Evolutionary conservation across 1,140 invertebrate species (phyloP).

Genomic region (Drosophila repletoides): DNA sequence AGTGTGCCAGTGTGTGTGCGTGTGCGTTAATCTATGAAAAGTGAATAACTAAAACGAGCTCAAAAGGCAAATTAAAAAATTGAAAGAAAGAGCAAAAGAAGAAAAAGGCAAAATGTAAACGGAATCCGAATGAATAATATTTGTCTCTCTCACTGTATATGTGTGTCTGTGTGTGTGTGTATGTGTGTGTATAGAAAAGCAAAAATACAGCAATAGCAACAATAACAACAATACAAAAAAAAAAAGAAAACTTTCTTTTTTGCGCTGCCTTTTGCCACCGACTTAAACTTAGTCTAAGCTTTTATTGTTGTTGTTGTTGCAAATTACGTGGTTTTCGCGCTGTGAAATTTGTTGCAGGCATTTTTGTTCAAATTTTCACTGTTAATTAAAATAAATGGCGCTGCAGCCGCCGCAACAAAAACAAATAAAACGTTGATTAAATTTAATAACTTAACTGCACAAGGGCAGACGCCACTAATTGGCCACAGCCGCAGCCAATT

Average conservation of each 20-base stretch:
- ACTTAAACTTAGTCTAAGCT: conserved; percentile 15
- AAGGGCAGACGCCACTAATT: conserved; percentile 32
- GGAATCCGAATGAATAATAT: conserved; percentile 62
- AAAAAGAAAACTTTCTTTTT: conserved; percentile 76
- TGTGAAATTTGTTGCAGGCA: conserved; percentile 74
- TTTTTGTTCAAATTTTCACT: conserved; percentile 46
- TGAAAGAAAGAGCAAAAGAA: conserved; percentile 39
- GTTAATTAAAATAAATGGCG: conserved; percentile 52
- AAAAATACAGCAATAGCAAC: conserved; percentile 41
- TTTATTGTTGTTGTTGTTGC: conserved; percentile 38
- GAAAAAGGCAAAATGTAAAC: conserved; percentile 68
- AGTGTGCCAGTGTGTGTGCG: conserved; percentile 14
- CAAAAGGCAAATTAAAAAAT: conserved; percentile 53
- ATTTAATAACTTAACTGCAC: conserved; percentile 36
- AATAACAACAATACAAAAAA: conserved; percentile 33
- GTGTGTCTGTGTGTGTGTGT: conserved; percentile 2
- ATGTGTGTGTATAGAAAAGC: conserved; percentile 52
- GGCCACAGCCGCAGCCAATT: background rate
- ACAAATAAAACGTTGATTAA: conserved; percentile 33
- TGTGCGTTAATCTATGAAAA: conserved; percentile 69
- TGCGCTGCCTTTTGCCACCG: conserved; percentile 69
- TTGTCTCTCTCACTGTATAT: conserved; percentile 35
- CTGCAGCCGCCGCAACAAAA: conserved; percentile 19
- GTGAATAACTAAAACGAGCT: conserved; percentile 70
- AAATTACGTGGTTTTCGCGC: conserved; percentile 48